Conservation (phyloP, 2,888 invertebrate genomes). For the Oxycera nigricornis region DNA sequence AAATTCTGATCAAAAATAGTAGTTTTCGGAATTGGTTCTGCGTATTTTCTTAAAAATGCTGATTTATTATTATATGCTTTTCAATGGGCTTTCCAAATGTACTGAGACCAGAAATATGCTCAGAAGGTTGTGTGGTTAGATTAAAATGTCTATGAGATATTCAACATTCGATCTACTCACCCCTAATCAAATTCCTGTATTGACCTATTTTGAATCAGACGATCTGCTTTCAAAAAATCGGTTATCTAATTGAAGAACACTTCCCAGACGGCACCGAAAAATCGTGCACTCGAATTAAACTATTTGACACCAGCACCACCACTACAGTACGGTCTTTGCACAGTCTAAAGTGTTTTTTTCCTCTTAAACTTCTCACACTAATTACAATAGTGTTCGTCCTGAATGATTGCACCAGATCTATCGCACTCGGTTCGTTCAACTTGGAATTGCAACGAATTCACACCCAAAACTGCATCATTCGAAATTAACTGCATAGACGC, state of each 20-base stretch:
- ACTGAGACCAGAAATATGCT: too few species aligned
- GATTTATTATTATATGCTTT: too few species aligned
- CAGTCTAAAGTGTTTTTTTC: too few species aligned
- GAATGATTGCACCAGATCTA: constrained; percentile 13
- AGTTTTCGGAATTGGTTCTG: too few species aligned
- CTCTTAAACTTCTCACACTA: neutral
- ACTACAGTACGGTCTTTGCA: too few species aligned
- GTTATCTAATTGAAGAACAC: neutral
- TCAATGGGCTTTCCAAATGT: too few species aligned
- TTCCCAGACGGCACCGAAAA: neutral
- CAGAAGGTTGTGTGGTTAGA: too few species aligned
- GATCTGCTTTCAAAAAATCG: neutral
- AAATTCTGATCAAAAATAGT: too few species aligned
- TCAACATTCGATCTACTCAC: constrained; percentile 15
- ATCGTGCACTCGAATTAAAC: too few species aligned
- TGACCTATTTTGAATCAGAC: constrained; percentile 41
- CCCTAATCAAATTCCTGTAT: constrained; percentile 43
- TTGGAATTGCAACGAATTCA: neutral
- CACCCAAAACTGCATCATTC: constrained; percentile 19
- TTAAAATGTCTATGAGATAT: too few species aligned
- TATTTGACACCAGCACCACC: too few species aligned
- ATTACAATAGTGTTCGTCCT: constrained; percentile 4
- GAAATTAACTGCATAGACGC: neutral
- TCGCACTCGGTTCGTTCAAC: constrained; percentile 25
- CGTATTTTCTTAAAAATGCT: too few species aligned